Base-by-base conservation (phyloP, 2,113 vertebrate species). In the Gavia stellata region DNA sequence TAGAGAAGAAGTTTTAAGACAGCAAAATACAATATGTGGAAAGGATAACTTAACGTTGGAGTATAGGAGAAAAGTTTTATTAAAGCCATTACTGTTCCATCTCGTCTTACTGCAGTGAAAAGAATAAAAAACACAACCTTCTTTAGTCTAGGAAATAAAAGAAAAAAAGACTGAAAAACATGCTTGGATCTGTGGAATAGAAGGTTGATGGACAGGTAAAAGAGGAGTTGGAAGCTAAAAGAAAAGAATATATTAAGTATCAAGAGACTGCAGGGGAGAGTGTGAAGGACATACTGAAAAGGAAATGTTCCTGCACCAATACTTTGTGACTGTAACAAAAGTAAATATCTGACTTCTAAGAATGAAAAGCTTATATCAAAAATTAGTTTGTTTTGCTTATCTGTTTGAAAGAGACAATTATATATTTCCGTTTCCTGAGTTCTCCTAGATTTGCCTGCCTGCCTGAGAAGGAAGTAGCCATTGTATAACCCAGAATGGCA, bases 161-260 rank as follows among this genome's bases (percentile, higher is more conserved):
- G 3, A 18, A 91, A 87, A 83, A 91, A 92, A 83, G 78, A 65
- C 77, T 77, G 71, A 96, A 98, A 96, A 93, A 67, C 67, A 52
- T 67, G 72, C 92, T 96, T 45, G 87, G 90, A 97, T 96, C 94
- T 96, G 47, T 88, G 81, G 94, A 97, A 83, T 77, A 61, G 34
- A 87, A 36, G 28, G 78, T 96, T 98, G 98, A 98, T 90, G 77
- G 97, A 96, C 97, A 98, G 96, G 93, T 96, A 97, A 91, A 89
- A 96, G 80, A 92, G 77, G 96, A 86, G 83, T 62, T 95, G 79
- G 96, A 95, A 97, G 88, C 84, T 90, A 94, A 95, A 96, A 96
- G 93, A 96, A 94, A 81, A 83, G 88, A 82, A 91, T 95, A 74
- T 84, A 82, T 92, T 96, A 97, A 94, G 70, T 95, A 90, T 86